Percentiles rank a stretch among this genome's conserved stretches.
Evolutionary conservation across 2,113 vertebrate genomes (phyloP).

Genomic region (Trematocara nigrifrons): DNA sequence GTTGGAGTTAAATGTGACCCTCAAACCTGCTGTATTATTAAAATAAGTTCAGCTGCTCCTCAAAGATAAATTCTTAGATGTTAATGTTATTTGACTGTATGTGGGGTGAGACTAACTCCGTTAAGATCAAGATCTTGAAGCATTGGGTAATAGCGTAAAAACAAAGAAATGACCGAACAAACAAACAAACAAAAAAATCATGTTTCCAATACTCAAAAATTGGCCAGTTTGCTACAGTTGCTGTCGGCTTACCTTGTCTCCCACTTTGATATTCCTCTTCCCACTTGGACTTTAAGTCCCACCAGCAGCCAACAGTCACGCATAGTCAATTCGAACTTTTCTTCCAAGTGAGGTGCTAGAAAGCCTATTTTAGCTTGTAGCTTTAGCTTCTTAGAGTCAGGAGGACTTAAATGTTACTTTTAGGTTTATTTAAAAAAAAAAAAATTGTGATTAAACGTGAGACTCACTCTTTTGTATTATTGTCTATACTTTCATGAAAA

Average conservation of each 20-base stretch:
- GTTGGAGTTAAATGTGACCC: not conserved
- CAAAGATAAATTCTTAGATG: not conserved
- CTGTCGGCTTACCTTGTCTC: slow-evolving; percentile 57
- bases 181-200: not conserved
- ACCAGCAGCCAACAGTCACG: slow-evolving; percentile 29
- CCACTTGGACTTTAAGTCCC: slow-evolving; percentile 17
- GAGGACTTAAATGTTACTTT: not conserved
- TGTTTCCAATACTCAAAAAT: not conserved
- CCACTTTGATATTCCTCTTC: slow-evolving; percentile 24
- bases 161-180: not conserved
- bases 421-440: not conserved
- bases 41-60: not conserved
- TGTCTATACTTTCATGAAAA: not conserved
- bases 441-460: not conserved
- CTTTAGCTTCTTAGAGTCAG: not conserved
- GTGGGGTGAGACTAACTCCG: not conserved
- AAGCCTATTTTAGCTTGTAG: not conserved
- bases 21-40: not conserved
- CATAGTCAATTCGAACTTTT: not conserved
- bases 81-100: not conserved
- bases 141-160: not conserved
- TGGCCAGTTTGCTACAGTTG: not conserved
- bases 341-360: not conserved
- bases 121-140: not conserved
- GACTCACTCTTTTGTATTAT: not conserved